Evolutionary conservation across 1,140 invertebrate species (phyloP), one percentile per base, ranked within the genome.

Genomic region (Pseudobourletiella spinata): DNA sequence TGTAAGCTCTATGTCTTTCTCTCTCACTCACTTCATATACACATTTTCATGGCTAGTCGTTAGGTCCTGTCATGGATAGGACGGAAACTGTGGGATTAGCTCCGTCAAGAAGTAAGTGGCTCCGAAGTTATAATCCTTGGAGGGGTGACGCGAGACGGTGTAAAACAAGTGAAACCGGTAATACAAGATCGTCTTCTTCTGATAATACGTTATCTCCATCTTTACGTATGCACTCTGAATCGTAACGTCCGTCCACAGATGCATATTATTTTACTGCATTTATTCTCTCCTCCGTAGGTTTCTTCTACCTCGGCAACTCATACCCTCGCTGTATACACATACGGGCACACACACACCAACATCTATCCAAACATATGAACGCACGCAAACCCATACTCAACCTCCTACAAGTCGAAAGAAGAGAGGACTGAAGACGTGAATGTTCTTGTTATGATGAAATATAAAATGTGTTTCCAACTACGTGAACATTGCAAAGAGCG

Each of bases 81-180:
- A n/a, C n/a, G n/a, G n/a, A n/a, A n/a, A n/a, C n/a, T n/a, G n/a
- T n/a, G n/a, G n/a, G n/a, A n/a, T n/a, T n/a, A n/a, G n/a, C n/a
- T n/a, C n/a, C n/a, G n/a, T n/a, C n/a, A n/a, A n/a, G n/a, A n/a
- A n/a, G n/a, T n/a, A n/a, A n/a, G n/a, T n/a, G n/a, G n/a, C n/a
- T n/a, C n/a, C n/a, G n/a, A n/a, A n/a, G n/a, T 43, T 2, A 26
- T 25, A 58, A 44, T 54, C 25, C n/a, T 18, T 30, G 24, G 20
- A 43, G 64, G 64, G 64, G 64, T 56, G 62, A 66, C 18, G 59
- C 32, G 64, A 62, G 56, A 66, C 64, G 50, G 35, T 52, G 56
- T 61, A 63, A 59, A 65, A 63, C 59, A 59, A 59, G 57, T 59
- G 59, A 57, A 66, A 70, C 68, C 68, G 68, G 68, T 67, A 67